Percentiles rank a stretch among this genome's conserved stretches.
These are phyloP conservation scores for Lacanobia wlatinum DNA, from an alignment of 2,888 invertebrate species.

Conservation along the genomic window DNA sequence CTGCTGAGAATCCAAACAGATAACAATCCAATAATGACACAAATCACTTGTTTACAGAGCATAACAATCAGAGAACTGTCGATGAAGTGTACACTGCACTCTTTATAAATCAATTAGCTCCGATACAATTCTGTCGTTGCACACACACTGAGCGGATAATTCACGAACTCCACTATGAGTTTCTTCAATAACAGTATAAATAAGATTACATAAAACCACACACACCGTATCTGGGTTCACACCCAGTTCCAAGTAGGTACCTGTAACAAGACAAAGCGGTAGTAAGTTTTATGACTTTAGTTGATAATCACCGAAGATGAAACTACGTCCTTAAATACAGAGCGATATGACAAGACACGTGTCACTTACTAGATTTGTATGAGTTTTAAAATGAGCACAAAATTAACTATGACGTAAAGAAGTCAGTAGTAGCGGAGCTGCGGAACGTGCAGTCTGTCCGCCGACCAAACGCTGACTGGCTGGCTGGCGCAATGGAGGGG, in stretches of 20 bases:
- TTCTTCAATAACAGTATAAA: slow-evolving; percentile 81
- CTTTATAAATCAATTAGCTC: slow-evolving; percentile 76
- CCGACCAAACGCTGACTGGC: slow-evolving; percentile 84
- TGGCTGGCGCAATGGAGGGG: slow-evolving; percentile 82
- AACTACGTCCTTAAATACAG: slow-evolving; percentile 60
- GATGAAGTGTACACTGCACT: slow-evolving; percentile 81
- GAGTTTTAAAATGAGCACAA: slow-evolving; percentile 82
- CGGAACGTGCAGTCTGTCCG: slow-evolving; percentile 72
- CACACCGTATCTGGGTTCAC: slow-evolving; percentile 89
- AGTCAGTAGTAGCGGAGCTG: slow-evolving; percentile 65
- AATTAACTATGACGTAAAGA: slow-evolving; percentile 88
- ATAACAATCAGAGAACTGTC: slow-evolving; percentile 77
- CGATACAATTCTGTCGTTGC: slow-evolving; percentile 74
- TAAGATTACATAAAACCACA: slow-evolving; percentile 89
- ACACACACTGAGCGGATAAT: slow-evolving; percentile 73
- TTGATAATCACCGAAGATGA: slow-evolving; percentile 64
- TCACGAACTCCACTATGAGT: slow-evolving; percentile 78
- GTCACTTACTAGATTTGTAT: slow-evolving; percentile 79
- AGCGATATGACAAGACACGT: slow-evolving; percentile 72
- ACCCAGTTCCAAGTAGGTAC: slow-evolving; percentile 89
- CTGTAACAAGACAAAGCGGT: slow-evolving; percentile 90
- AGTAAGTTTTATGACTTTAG: slow-evolving; percentile 79
- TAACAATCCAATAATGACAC: slow-evolving; percentile 86
- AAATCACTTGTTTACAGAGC: slow-evolving; percentile 82
- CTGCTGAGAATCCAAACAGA: slow-evolving; percentile 80